These are phyloP conservation scores for Acrobasis repandana DNA, from an alignment of 2,888 invertebrate genomes.

Conservation along the genomic window DNA sequence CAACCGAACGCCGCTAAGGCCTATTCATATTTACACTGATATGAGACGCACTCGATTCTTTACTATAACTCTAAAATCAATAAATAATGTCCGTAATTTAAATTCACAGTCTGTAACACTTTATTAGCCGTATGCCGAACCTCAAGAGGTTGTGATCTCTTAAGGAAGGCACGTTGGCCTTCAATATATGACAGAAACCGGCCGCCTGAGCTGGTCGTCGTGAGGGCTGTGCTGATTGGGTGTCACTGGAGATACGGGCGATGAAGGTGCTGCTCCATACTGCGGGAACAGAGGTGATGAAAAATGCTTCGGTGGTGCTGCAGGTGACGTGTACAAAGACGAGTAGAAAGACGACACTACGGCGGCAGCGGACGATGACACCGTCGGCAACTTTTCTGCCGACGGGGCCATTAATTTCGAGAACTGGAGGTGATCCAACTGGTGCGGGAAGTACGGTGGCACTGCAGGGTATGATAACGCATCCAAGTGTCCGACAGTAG, in stretches of 20 bases:
- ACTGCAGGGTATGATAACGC: constrained; percentile 85
- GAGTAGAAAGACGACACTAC: constrained; percentile 87
- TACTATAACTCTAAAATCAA: constrained; percentile 65
- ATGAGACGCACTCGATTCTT: constrained; percentile 58
- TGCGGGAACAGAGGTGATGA: constrained; percentile 79
- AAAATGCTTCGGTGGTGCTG: constrained; percentile 78
- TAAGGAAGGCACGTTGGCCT: constrained; percentile 75
- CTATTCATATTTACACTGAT: constrained; percentile 71
- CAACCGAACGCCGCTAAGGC: constrained; percentile 51
- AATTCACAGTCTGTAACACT: constrained; percentile 63
- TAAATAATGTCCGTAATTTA: constrained; percentile 63
- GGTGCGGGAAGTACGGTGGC: constrained; percentile 90
- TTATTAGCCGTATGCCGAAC: constrained; percentile 50
- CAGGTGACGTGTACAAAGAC: constrained; percentile 84
- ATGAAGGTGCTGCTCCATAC: constrained; percentile 76
- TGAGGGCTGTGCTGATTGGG: constrained; percentile 76
- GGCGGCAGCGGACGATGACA: constrained; percentile 78
- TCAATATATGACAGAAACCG: constrained; percentile 88
- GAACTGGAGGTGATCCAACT: constrained; percentile 86
- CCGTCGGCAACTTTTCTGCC: constrained; percentile 72
- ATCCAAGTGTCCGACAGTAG: constrained; percentile 82
- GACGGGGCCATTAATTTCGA: constrained; percentile 83
- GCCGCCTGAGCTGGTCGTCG: constrained; percentile 85
- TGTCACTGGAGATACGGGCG: constrained; percentile 72
- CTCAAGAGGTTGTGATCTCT: constrained; percentile 50